Base-by-base conservation (phyloP, 2,888 invertebrate species). In the Drosophila mercatorum region DNA sequence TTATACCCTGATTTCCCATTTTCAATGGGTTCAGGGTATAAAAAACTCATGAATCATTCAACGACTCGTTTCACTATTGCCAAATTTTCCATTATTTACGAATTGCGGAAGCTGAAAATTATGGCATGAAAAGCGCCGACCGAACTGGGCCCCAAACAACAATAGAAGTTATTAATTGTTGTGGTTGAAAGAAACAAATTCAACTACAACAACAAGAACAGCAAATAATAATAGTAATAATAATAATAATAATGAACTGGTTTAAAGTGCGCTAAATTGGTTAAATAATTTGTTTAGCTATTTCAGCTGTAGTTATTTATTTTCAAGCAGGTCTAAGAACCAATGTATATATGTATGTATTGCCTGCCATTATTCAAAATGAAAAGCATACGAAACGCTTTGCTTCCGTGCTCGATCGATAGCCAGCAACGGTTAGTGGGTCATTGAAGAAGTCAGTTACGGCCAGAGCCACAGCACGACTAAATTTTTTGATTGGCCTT, bases 21-120 rank as follows among this genome's bases (percentile, higher is more conserved):
- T n/a, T n/a, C n/a, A n/a, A n/a, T n/a, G n/a, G n/a, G n/a, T n/a
- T n/a, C n/a, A n/a, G n/a, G n/a, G n/a, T n/a, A n/a, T n/a, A n/a
- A 43, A 52, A 56, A 58, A 68, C 14, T 51, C 76, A 81, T 80
- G 79, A 80, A 81, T 81, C 79, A 81, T 64, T 61, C 75, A 64
- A 7, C 51, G 49, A 44, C 61, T 60, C 40, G 57, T 43, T 60
- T 61, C 31, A 41, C 47, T 64, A 61, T 68, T 66, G 65, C 47
- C 65, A 69, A 75, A 79, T 79, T 81, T 81, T 82, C 75, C 82
- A 85, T 83, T 68, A 72, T 68, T 67, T 58, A 78, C 65, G 74
- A 80, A 86, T 86, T 58, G 82, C 82, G 82, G 82, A 83, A 83
- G 75, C 69, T 57, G 81, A 68, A 86, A 83, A 83, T 82, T 72